phyloP scores from a whole-genome alignment of 2,888 invertebrate species.

The Lepidochrysops patricia region DNA sequence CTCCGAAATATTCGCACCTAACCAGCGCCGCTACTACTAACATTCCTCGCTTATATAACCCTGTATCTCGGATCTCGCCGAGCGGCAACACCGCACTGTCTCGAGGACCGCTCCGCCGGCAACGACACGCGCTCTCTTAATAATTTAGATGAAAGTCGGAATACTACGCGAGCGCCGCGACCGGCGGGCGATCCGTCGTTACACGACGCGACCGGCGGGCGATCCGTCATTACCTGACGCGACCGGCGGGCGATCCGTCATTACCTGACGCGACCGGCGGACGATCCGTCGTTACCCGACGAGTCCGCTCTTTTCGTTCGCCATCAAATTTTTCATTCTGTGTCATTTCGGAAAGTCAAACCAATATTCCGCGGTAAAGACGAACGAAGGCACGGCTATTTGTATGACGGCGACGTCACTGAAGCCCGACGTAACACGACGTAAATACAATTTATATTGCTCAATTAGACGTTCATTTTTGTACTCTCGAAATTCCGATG shows the following conservation, averaged over 20 bases:
- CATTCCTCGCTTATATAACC: slow-evolving; percentile 46
- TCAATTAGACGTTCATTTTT: slow-evolving; percentile 65
- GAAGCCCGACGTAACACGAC: slow-evolving; percentile 70
- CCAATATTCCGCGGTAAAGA: slow-evolving; percentile 47
- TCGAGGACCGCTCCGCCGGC: slow-evolving; percentile 3
- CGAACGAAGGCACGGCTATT: slow-evolving; percentile 73
- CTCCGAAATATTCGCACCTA: slow-evolving; percentile 61
- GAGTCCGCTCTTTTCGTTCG: slow-evolving; percentile 24
- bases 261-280: not conserved
- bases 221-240: too few relatives aligned
- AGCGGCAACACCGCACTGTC: slow-evolving; percentile 26
- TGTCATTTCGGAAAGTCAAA: slow-evolving; percentile 30
- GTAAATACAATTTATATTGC: slow-evolving; percentile 57
- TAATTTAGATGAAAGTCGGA: not conserved
- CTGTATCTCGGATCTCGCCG: slow-evolving; percentile 49
- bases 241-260: too few relatives aligned
- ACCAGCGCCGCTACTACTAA: slow-evolving; percentile 41
- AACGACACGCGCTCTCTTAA: not conserved
- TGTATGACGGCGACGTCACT: slow-evolving; percentile 49
- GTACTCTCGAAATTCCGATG: slow-evolving; percentile 73
- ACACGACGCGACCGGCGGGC: not conserved
- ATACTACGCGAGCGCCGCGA: not conserved
- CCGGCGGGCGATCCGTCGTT: too few relatives aligned
- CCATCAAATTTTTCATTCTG: slow-evolving; percentile 28
- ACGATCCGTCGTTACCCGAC: not conserved